Evolutionary conservation across 2,113 vertebrate genomes (phyloP).

Genomic region (Hippocampus mohnikei): DNA sequence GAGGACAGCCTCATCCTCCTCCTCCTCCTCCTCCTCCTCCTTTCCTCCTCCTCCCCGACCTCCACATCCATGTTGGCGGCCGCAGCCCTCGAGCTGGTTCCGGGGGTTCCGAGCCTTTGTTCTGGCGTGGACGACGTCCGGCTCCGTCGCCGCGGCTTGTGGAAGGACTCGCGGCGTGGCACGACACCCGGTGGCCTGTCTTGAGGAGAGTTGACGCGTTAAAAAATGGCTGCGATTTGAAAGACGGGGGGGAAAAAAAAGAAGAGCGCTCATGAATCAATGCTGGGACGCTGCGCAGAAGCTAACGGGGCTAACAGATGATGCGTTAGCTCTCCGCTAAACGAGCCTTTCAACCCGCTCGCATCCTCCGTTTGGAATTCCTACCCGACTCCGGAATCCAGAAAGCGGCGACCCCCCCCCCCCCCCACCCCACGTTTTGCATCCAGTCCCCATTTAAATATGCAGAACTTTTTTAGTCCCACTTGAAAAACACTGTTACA

Average conservation of each 20-base stretch:
- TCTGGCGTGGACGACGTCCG: conserved; percentile 9
- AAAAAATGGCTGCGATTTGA: conserved; percentile 75
- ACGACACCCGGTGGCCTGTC: conserved; percentile 8
- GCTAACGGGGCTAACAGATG: conserved; percentile 32
- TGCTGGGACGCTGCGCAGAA: conserved; percentile 38
- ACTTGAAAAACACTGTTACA: background rate
- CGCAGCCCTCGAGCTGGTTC: conserved; percentile 38
- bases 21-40: conserved; percentile 49
- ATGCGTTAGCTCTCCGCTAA: conserved; percentile 9
- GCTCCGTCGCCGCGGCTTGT: conserved; percentile 7
- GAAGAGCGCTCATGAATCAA: conserved; percentile 41
- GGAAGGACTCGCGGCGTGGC: conserved; percentile 14
- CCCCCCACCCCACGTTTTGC: background rate
- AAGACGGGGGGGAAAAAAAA: conserved; percentile 1
- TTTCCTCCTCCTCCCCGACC: conserved; percentile 27
- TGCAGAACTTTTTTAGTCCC: conserved; percentile 50
- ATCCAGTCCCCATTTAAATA: conserved; percentile 10
- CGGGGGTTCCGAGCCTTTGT: conserved; percentile 42
- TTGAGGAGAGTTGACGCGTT: conserved; percentile 65
- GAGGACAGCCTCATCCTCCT: conserved; percentile 9
- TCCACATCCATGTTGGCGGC: conserved; percentile 61
- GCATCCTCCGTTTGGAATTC: conserved; percentile 18
- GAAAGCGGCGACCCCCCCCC: background rate
- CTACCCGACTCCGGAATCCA: no score
- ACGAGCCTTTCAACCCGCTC: background rate